Conservation (phyloP, 2,797 vertebrate species). For the Ceryle rudis region DNA sequence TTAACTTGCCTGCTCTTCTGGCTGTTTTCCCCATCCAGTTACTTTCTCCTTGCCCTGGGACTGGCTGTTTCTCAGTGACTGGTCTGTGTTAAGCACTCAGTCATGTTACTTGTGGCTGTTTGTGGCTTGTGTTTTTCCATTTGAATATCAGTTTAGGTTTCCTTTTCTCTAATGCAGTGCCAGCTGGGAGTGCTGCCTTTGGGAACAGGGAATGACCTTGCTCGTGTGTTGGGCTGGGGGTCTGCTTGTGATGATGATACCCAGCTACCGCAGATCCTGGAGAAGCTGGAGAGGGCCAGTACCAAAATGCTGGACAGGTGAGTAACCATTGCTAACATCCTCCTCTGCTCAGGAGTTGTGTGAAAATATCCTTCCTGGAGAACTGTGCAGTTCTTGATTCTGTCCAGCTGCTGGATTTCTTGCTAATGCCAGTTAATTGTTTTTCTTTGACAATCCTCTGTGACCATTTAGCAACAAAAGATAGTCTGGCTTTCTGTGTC, state of each 20-base stretch:
- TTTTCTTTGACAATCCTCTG: neutral
- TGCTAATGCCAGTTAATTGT: neutral
- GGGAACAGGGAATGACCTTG: slow-evolving; percentile 95
- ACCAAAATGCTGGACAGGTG: slow-evolving; percentile 98
- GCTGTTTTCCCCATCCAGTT: neutral
- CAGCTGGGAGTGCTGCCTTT: slow-evolving; percentile 95
- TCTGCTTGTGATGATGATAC: slow-evolving; percentile 95
- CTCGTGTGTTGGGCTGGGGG: slow-evolving; percentile 95
- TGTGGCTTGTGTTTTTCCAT: neutral
- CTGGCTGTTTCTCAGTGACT: neutral
- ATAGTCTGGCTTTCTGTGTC: neutral
- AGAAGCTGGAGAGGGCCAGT: slow-evolving; percentile 95
- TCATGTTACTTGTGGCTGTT: neutral
- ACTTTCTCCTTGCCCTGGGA: neutral
- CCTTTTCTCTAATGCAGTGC: slow-evolving; percentile 80
- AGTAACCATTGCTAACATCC: neutral
- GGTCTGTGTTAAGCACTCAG: neutral
- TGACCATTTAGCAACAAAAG: neutral
- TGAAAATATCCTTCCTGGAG: neutral
- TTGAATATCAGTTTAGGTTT: neutral
- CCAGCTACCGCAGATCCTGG: slow-evolving; percentile 94
- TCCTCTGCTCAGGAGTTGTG: neutral
- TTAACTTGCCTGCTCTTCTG: neutral
- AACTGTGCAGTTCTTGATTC: neutral
- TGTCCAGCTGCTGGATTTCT: neutral